Base-by-base conservation (phyloP, 1,140 invertebrate species). In the Drosophila kanapiae region DNA sequence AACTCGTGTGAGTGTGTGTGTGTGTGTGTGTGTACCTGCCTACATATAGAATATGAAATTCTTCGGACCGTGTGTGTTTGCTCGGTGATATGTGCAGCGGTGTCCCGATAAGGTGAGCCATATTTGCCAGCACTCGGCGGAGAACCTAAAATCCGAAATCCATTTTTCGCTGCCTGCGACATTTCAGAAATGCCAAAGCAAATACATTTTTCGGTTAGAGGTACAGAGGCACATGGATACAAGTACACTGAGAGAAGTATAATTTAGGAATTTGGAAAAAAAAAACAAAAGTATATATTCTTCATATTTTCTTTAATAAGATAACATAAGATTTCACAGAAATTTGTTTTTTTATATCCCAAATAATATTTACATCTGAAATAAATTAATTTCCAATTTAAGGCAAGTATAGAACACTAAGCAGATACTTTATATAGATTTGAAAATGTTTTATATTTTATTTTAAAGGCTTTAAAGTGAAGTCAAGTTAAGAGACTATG, bases 111-210 rank as follows among this genome's bases (percentile, higher is more conserved):
- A 74, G 70, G 68, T 72, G 54, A n/a, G 31, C 54, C 67, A 60
- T 67, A 67, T 61, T 67, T 67, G 56, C 63, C 42, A 67, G 57
- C 63, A 51, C 63, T 33, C 49, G 31, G 29, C 29, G 29, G 48
- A 51, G 27, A 54, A 69, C 38, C 60, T 33, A 68, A 71, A 79
- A 72, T 85, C 56, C 80, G 56, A 84, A 85, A 85, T 69, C 40
- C 65, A 82, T 83, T 83, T 78, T 80, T 58, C 61, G 64, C 57
- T 82, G 68, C 65, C 81, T 83, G 81, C 81, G 80, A 83, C 81
- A 83, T 68, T 75, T 74, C 38, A 62, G 31, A 72, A 75, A 86
- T 82, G 75, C 82, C 82, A 86, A 82, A 86, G 82, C 79, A 85
- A 86, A 85, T 78, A 85, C 42, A 23, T 72, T 60, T 51, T 60